Base-by-base conservation (phyloP, 2,113 vertebrate genomes). In the Colistium nudipinnis region DNA sequence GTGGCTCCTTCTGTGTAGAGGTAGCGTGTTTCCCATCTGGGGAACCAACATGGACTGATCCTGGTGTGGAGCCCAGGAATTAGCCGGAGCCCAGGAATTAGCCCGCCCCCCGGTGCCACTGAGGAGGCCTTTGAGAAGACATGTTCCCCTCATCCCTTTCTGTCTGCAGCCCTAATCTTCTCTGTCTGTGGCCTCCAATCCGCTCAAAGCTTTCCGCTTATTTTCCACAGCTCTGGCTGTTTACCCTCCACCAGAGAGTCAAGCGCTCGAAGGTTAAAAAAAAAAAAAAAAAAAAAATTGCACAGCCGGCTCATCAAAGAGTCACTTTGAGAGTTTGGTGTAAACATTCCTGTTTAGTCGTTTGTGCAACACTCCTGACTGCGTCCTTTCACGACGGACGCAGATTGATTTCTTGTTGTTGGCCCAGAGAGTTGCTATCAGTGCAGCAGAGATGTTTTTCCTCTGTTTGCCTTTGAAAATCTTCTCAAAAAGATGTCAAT, bases 91-190 rank as follows among this genome's bases (percentile, higher is more conserved):
- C 53, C 2, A 27, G 62, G 61, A n/a, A n/a, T n/a, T n/a, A n/a
- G n/a, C n/a, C n/a, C n/a, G n/a, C 52, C 65, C 44, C 60, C 43
- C 30, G 20, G 27, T 28, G 47, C 24, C 27, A 54, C 70, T 80
- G 67, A 83, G 33, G 63, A 56, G 30, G 41, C 43, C 71, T 77
- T 70, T 83, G 52, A 82, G 56, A 68, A 35, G 71, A 75, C 60
- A 69, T 71, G 48, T 22, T n/a, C 33, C 31, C 6, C 51, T 76
- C 60, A 61, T 76, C 49, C 48, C 56, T 56, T 19, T 69, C 73
- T 78, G 57, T 87, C 83, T 82, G 52, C 53, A 60, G 35, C n/a
- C 80, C 69, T 85, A 83, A 86, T 89, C 70, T 70, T 76, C 63
- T 31, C 76, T 64, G 70, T 87, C 80, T 87, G 54, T 10, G 35